Evolutionary conservation across 2,888 invertebrate species (phyloP).

Genomic region (Laothoe populi): DNA sequence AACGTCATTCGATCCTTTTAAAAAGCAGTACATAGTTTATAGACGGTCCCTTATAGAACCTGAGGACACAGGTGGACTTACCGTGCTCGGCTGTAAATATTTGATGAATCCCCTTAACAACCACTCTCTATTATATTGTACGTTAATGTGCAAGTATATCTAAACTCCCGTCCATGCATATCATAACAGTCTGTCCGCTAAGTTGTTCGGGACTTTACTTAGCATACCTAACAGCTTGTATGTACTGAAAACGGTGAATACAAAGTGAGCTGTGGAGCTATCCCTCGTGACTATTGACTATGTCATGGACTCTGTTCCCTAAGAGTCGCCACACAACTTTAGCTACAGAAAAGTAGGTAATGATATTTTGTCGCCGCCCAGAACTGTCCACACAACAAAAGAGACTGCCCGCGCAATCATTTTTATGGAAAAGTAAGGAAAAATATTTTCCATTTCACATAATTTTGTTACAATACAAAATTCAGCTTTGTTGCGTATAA

Average conservation of each 20-base stretch:
- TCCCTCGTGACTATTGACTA: neutral
- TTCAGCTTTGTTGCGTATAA: slow-evolving; percentile 39
- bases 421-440: slow-evolving; percentile 36
- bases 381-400: slow-evolving; percentile 30
- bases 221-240: slow-evolving; percentile 2
- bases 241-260: slow-evolving; percentile 6
- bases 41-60: slow-evolving; percentile 50
- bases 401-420: slow-evolving; percentile 29
- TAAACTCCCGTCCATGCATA: slow-evolving; percentile 25
- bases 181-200: slow-evolving; percentile 25
- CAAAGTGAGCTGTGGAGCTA: neutral
- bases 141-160: slow-evolving; percentile 27
- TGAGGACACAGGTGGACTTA: slow-evolving; percentile 70
- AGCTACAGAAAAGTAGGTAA: slow-evolving; percentile 20
- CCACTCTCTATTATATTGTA: slow-evolving; percentile 54
- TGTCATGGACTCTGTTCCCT: neutral
- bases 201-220: slow-evolving; percentile 23
- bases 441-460: slow-evolving; percentile 39
- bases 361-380: slow-evolving; percentile 28
- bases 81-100: slow-evolving; percentile 68
- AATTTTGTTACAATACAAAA: slow-evolving; percentile 42
- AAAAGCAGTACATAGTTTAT: slow-evolving; percentile 51
- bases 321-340: slow-evolving; percentile 22
- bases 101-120: slow-evolving; percentile 71
- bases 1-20: slow-evolving; percentile 32